These are phyloP conservation scores for Stenotaenia linearis DNA, from an alignment of 2,888 invertebrate genomes.

Conservation along the genomic window DNA sequence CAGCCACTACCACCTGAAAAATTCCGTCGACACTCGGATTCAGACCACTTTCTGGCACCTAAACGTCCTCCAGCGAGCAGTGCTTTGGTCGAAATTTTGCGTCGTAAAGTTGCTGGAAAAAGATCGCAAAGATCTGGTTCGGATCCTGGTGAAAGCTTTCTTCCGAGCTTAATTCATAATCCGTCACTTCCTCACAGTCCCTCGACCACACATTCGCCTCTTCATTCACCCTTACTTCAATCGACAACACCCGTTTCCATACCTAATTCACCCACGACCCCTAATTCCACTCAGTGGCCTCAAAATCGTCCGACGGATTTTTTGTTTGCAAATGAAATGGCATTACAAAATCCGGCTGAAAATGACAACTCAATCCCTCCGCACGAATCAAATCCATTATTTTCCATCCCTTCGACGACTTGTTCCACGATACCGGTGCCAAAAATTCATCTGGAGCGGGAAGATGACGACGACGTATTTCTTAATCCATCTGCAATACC, in stretches of 20 bases:
- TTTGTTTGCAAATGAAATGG: background rate
- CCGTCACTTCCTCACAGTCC: background rate
- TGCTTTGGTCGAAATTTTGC: slow-evolving; percentile 55
- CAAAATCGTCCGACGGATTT: background rate
- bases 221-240: slow-evolving; percentile 16
- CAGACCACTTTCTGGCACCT: slow-evolving; percentile 53
- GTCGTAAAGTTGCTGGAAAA: slow-evolving; percentile 54
- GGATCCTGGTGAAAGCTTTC: slow-evolving; percentile 39
- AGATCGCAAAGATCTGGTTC: slow-evolving; percentile 41
- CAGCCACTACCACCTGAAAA: slow-evolving; percentile 49
- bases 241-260: slow-evolving; percentile 30
- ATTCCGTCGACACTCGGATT: slow-evolving; percentile 56
- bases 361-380: background rate
- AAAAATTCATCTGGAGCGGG: slow-evolving; percentile 28
- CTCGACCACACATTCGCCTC: background rate
- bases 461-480: slow-evolving; percentile 69
- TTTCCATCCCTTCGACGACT: background rate
- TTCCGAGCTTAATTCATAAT: background rate
- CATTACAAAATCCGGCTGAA: background rate
- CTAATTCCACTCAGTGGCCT: slow-evolving; percentile 28
- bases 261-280: slow-evolving; percentile 31
- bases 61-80: slow-evolving; percentile 37
- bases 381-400: background rate
- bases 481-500: slow-evolving; percentile 67
- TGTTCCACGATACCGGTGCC: slow-evolving; percentile 6